A percentile compares a stretch with the other conserved stretches of the same genome.
These are phyloP conservation scores for Charaxes varanes DNA, from an alignment of 1,140 invertebrate genomes.

Conservation along the genomic window DNA sequence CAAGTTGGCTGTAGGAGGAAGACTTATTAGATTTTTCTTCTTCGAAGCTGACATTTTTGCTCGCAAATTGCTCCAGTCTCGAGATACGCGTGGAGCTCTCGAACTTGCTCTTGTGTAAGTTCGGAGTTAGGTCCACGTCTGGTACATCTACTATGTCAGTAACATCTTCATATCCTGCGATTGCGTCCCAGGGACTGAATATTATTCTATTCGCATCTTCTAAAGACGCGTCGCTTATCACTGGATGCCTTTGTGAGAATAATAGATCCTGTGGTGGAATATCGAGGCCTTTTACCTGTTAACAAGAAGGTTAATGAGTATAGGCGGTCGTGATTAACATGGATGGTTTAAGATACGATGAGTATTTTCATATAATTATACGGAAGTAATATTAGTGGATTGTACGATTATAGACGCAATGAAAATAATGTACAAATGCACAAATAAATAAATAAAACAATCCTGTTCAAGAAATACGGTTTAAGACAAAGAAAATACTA, in stretches of 20 bases:
- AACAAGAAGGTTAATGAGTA: slow-evolving; percentile 9
- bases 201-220: slow-evolving; percentile 71
- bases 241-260: slow-evolving; percentile 39
- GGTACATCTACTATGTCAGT: slow-evolving; percentile 65
- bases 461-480: background rate
- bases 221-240: slow-evolving; percentile 54
- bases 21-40: slow-evolving; percentile 69
- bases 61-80: slow-evolving; percentile 44
- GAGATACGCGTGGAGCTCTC: slow-evolving; percentile 36
- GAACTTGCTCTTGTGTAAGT: slow-evolving; percentile 46
- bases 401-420: too few species aligned
- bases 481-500: slow-evolving; percentile 2
- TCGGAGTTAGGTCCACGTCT: slow-evolving; percentile 31
- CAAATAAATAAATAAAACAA: background rate
- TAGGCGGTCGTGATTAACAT: too few species aligned
- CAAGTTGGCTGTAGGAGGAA: slow-evolving; percentile 62
- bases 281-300: slow-evolving; percentile 60
- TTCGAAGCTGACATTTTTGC: slow-evolving; percentile 58
- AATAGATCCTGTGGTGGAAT: slow-evolving; percentile 46
- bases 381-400: too few species aligned
- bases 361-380: too few species aligned
- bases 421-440: background rate
- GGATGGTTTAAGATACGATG: too few species aligned
- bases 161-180: slow-evolving; percentile 56
- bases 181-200: slow-evolving; percentile 68